phyloP scores from a whole-genome alignment of 2,888 invertebrate species.

The Brenthis ino region DNA sequence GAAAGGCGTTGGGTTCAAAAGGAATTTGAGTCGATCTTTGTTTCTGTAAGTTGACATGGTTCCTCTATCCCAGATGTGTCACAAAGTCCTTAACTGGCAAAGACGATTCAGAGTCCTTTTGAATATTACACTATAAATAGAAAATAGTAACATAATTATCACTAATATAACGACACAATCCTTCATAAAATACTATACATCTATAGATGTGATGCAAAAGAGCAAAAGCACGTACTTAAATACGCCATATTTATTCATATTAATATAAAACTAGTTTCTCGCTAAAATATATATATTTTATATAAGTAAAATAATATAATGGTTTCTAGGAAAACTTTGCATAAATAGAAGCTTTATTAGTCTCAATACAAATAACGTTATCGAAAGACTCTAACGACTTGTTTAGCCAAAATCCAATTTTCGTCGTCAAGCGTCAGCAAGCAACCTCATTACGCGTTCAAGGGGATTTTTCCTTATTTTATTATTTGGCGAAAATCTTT shows the following conservation, averaged over 20 bases:
- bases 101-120: constrained; percentile 82
- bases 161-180: too few species aligned
- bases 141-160: constrained; percentile 27
- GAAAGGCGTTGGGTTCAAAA: constrained; percentile 69
- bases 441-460: constrained; percentile 47
- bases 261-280: too few species aligned
- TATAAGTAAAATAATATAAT: not conserved
- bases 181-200: too few species aligned
- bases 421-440: constrained; percentile 42
- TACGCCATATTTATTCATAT: too few species aligned
- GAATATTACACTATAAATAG: constrained; percentile 62
- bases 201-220: too few species aligned
- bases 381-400: constrained; percentile 56
- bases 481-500: constrained; percentile 40
- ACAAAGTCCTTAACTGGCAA: constrained; percentile 66
- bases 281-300: too few species aligned
- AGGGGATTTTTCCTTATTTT: constrained; percentile 40
- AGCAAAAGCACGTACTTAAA: too few species aligned
- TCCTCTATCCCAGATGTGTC: constrained; percentile 71
- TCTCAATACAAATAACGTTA: constrained; percentile 20
- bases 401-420: constrained; percentile 73
- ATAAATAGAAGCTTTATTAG: constrained; percentile 17
- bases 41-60: constrained; percentile 80
- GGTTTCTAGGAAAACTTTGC: constrained; percentile 15
- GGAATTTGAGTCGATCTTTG: constrained; percentile 82